Evolutionary conservation across 1,140 invertebrate genomes (phyloP).

Genomic region (honey bee (Apis mellifera)): DNA sequence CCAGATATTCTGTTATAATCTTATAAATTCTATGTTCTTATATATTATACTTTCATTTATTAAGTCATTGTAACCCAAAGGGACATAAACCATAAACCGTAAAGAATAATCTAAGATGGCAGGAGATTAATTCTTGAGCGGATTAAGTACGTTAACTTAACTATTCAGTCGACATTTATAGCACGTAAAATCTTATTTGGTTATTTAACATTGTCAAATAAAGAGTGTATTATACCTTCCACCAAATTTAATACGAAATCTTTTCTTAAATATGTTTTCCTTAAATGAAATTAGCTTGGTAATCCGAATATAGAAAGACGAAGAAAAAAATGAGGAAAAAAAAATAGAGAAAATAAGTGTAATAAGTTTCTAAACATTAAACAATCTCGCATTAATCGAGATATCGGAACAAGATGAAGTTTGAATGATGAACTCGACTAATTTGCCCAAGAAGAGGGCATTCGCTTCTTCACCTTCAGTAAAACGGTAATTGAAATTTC

Average conservation of each 20-base stretch:
- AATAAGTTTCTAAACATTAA: slow-evolving; percentile 8
- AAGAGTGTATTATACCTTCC: no score
- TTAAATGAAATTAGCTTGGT: neutral
- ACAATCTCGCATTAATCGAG: neutral
- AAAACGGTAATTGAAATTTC: slow-evolving; percentile 1
- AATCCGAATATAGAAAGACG: neutral
- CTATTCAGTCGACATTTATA: no score
- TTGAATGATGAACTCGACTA: neutral
- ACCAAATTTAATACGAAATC: neutral
- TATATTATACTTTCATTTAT: no score
- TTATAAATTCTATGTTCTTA: no score
- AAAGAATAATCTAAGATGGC: no score
- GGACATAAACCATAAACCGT: no score
- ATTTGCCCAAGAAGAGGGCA: neutral
- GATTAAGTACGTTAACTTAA: no score
- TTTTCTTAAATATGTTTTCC: neutral
- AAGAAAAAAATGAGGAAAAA: neutral
- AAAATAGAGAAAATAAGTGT: neutral
- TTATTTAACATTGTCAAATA: no score
- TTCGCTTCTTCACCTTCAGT: neutral
- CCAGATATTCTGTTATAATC: no score
- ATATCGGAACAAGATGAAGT: neutral
- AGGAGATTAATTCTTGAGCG: no score
- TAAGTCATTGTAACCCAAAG: no score
- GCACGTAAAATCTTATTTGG: no score